A percentile compares a stretch with the other conserved stretches of the same genome.
Conservation (phyloP, 2,888 invertebrate genomes). For the Nezara viridula region DNA sequence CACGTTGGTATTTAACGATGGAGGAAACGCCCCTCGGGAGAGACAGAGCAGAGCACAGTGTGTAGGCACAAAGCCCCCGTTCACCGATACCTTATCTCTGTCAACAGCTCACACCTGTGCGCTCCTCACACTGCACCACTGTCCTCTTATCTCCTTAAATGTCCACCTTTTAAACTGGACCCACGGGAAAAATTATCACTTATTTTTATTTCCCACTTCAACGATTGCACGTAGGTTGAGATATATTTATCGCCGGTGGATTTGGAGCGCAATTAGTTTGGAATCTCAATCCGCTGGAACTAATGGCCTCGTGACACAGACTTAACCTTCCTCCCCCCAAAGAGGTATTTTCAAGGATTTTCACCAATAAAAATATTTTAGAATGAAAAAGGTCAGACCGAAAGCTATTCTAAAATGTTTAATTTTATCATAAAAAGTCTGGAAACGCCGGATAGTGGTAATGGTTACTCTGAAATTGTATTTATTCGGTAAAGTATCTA, state of each 20-base stretch:
- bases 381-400: neutral
- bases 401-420: neutral
- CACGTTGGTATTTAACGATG: conserved; percentile 8
- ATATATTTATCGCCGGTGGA: neutral
- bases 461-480: no score
- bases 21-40: neutral
- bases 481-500: no score
- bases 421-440: neutral
- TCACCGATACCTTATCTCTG: conserved; percentile 50
- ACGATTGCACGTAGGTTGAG: neutral
- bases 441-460: no score
- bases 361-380: neutral
- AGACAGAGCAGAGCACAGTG: neutral
- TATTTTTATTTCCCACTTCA: neutral
- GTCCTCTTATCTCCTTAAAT: conserved; percentile 38
- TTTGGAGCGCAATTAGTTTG: neutral
- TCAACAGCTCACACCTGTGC: conserved; percentile 57
- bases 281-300: neutral
- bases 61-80: neutral
- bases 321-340: neutral
- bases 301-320: neutral
- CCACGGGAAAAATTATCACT: conserved; percentile 37
- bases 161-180: conserved; percentile 38
- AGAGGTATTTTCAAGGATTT: neutral
- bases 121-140: conserved; percentile 41